phyloP scores from a whole-genome alignment of 1,140 invertebrate genomes.

The Bacillus rossius region DNA sequence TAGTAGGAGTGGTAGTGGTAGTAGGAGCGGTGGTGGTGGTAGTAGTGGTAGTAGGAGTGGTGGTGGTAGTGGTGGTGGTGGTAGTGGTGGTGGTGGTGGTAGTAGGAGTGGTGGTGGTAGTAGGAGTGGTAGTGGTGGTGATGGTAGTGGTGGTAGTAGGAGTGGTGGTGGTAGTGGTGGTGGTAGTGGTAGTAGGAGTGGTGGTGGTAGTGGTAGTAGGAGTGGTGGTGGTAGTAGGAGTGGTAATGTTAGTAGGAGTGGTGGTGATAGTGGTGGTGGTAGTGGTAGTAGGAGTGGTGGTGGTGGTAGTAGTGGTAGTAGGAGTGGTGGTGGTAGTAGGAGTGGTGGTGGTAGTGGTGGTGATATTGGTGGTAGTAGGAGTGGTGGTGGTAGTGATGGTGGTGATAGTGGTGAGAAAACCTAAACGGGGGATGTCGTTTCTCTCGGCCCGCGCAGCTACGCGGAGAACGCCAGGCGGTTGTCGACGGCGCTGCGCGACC shows the following conservation, averaged over 20 bases:
- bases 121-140: not conserved
- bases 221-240: not conserved
- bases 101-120: not conserved
- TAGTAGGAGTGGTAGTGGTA: not conserved
- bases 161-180: not conserved
- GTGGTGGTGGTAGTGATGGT: not conserved
- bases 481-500: slow-evolving; percentile 49
- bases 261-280: not conserved
- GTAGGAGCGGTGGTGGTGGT: not conserved
- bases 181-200: not conserved
- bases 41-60: not conserved
- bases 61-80: not conserved
- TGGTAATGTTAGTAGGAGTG: not conserved
- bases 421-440: too few relatives aligned
- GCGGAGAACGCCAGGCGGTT: slow-evolving; percentile 42
- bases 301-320: not conserved
- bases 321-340: not conserved
- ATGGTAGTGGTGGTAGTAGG: not conserved
- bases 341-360: not conserved
- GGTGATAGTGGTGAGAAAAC: too few relatives aligned
- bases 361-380: not conserved
- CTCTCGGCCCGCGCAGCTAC: slow-evolving; percentile 42
- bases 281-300: not conserved
- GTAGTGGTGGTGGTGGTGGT: not conserved
- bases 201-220: not conserved